Conservation (phyloP, 1,140 invertebrate species). For the Heliconius himera region DNA sequence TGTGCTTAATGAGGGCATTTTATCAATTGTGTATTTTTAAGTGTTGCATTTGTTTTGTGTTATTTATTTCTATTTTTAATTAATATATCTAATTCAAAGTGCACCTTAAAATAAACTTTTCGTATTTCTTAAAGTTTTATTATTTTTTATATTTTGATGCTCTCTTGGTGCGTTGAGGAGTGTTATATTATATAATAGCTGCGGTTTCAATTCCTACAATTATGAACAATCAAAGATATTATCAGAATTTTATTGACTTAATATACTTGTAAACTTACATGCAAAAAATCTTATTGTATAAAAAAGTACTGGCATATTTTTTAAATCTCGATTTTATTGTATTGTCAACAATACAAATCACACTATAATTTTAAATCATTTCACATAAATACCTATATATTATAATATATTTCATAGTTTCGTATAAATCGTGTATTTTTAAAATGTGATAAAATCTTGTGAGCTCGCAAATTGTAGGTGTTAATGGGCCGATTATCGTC, state of each 20-base stretch:
- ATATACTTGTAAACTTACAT: too few relatives aligned
- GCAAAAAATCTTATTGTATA: too few relatives aligned
- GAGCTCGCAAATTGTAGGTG: constrained; percentile 24
- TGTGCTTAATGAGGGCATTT: not conserved
- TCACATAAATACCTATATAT: not conserved
- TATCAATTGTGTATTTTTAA: constrained; percentile 9
- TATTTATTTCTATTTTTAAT: not conserved
- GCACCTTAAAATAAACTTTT: too few relatives aligned
- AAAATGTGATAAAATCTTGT: constrained; percentile 24
- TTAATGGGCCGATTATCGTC: constrained; percentile 34
- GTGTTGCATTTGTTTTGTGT: not conserved
- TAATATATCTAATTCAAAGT: not conserved
- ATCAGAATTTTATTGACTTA: too few relatives aligned
- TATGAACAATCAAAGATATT: too few relatives aligned
- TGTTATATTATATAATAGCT: too few relatives aligned
- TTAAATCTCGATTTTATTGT: not conserved
- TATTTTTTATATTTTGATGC: too few relatives aligned
- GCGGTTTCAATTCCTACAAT: too few relatives aligned
- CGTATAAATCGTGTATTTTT: constrained; percentile 12
- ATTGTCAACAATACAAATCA: constrained; percentile 1
- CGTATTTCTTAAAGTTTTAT: too few relatives aligned
- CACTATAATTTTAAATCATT: not conserved
- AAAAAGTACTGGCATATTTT: too few relatives aligned
- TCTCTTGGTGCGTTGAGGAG: too few relatives aligned
- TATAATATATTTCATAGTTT: constrained; percentile 9